Base-by-base conservation (phyloP, 2,797 vertebrate species). In the Hydrocynus forskahlii region DNA sequence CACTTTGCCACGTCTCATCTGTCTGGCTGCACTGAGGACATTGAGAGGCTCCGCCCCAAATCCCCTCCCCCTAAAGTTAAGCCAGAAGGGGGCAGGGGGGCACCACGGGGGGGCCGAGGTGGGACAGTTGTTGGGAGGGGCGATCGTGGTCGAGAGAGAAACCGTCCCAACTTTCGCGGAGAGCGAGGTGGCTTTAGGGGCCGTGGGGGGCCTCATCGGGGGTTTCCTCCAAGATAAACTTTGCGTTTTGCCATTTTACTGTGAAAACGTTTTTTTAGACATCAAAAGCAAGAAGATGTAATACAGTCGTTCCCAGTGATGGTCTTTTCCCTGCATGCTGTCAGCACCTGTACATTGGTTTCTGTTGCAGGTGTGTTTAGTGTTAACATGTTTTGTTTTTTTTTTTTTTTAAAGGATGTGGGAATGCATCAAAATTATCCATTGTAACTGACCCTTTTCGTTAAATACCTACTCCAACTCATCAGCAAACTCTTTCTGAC, bases 11-110 rank as follows among this genome's bases (percentile, higher is more conserved):
- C 94, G 70, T 95, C 96, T 0, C 93, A 96, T 86, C 91, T 99
- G 38, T 96, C 97, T 0, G 97, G 98, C 76, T 99, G 97, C 86
- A 97, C 97, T 0, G 98, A 99, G 84, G 98, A 99, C 88, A 99
- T 99, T 2, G 98, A 99, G 90, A 94, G 97, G 81, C 96, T 99
- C 12, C 94, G 97, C 9, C 98, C 98, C 79, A 99, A 99, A 87
- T 98, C 97, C 0, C 98, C 97, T 0, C 96, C 97, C 0, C 95
- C 95, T 60, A 99, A 99, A 80, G 93, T 95, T 1, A 97, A 97
- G 87, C 94, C 96, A 0, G 97, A 98, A 67, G 93, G 97, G 4
- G 97, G 97, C 0, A 96, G 97, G 0, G 97, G 97, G 0, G 95
- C 96, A 5, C 92, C 96, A 0, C 92, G 97, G 73, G 98, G 97